Percentiles rank a stretch among this genome's conserved stretches.
Conservation (phyloP, 2,113 vertebrate genomes). For the Cromileptes altivelis region DNA sequence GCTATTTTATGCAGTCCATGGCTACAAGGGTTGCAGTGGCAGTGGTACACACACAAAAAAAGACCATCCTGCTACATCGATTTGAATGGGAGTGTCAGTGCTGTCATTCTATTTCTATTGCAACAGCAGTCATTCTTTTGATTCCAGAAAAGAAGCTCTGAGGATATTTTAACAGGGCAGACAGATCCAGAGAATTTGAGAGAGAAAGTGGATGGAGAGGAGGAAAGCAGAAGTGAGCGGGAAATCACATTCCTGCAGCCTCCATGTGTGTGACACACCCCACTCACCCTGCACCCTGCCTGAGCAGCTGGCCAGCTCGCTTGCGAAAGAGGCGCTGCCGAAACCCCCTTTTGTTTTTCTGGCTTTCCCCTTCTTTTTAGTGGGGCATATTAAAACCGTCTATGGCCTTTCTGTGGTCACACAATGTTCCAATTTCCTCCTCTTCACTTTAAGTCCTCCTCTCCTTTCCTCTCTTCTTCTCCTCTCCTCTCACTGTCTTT, state of each 20-base stretch:
- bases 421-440: constrained; percentile 82
- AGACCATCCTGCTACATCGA: too few relatives aligned
- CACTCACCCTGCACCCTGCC: constrained; percentile 61
- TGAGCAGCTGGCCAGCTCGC: constrained; percentile 74
- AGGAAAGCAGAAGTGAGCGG: constrained; percentile 19
- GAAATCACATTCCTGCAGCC: constrained; percentile 59
- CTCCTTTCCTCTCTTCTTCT: constrained; percentile 17
- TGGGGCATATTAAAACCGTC: constrained; percentile 79
- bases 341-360: constrained; percentile 83
- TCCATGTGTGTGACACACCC: constrained; percentile 65
- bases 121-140: not conserved
- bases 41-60: too few relatives aligned
- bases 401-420: constrained; percentile 82
- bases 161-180: not conserved
- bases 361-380: constrained; percentile 80
- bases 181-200: not conserved
- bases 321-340: constrained; percentile 79
- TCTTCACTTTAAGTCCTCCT: constrained; percentile 55
- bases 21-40: too few relatives aligned
- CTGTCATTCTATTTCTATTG: too few relatives aligned
- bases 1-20: too few relatives aligned
- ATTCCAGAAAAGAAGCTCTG: not conserved
- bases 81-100: too few relatives aligned
- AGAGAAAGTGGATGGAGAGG: constrained; percentile 40
- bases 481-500: constrained; percentile 43